Percentiles rank a stretch among this genome's conserved stretches.
These are phyloP conservation scores for Leucophenga montana DNA, from an alignment of 2,888 invertebrate species.

Conservation along the genomic window DNA sequence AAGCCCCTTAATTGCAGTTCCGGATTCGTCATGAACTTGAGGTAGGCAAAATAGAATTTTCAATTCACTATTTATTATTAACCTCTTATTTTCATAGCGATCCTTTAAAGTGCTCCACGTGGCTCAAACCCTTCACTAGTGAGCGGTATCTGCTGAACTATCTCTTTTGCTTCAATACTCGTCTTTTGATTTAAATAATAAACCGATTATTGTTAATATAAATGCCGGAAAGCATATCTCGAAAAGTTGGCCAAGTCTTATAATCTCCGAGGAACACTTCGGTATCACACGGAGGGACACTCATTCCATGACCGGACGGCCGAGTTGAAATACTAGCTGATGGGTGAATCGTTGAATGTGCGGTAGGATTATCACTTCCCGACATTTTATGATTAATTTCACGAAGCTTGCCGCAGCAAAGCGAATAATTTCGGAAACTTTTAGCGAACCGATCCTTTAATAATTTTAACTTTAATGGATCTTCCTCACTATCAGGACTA, in stretches of 20 bases:
- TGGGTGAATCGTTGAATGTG: no score
- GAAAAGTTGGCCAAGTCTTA: not conserved
- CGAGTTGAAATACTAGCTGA: no score
- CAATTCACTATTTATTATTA: not conserved
- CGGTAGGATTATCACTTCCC: no score
- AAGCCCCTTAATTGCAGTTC: not conserved
- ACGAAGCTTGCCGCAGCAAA: no score
- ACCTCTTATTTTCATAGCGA: not conserved
- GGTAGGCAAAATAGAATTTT: not conserved
- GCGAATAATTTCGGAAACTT: no score
- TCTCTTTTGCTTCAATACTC: not conserved
- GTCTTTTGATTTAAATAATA: not conserved
- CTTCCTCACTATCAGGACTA: no score
- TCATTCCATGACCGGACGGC: not conserved
- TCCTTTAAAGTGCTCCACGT: not conserved
- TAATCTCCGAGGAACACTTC: not conserved
- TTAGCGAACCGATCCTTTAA: no score
- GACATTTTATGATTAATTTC: no score
- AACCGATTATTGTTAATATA: not conserved
- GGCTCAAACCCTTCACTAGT: not conserved
- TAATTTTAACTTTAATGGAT: no score
- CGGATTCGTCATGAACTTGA: not conserved
- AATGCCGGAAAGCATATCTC: not conserved
- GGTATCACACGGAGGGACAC: not conserved
- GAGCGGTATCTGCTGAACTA: not conserved